Evolutionary conservation across 35 echinoderm and acorn worm genomes (phyloP), one percentile per base, ranked within the genome.

Genomic region (Amphiura filiformis): DNA sequence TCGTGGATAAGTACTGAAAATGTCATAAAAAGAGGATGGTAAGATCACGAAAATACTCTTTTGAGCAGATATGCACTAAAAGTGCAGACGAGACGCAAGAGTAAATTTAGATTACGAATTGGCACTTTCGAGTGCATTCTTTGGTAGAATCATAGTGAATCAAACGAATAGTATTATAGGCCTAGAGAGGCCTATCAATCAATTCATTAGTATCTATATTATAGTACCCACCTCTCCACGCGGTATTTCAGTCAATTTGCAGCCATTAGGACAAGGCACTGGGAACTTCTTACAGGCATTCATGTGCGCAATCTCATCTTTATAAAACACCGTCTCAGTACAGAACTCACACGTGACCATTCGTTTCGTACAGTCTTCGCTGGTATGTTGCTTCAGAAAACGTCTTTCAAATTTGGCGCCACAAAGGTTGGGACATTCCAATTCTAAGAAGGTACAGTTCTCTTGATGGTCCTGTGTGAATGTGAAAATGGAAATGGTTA

Each of bases 281-380:
- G 96, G 93, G 39, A 99, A 99, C 37, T 85, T 64, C 77, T 93
- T 88, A 70, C 96, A 99, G 17, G 89, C 87, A 38, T 99, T 99
- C 90, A 99, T 95, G 81, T 99, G 96, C 35, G 96, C 87, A 56
- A 99, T 99, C 82, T 99, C 96, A 82, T 99, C 96, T 57, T 99
- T 99, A 56, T 92, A 99, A 80, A 99, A 99, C 26, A 99, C 91
- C 35, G 39, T 81, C 70, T 92, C 90, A 3, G 94, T 82, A 36
- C 96, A 99, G 84, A 99, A 99, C n/a, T 99, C 96, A 57, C 96
- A 99, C 49, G 81, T 86, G 9, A 94, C 88, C 90, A 90, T 99
- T 11, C 96, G 61, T 61, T 99, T 99, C 76, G 84, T 92, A 49
- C 96, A 99, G 39, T 99, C 96, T 15, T 99, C 96, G 4, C 49